These are phyloP conservation scores for Brachymystax lenok DNA, from an alignment of 2,797 vertebrate species.

Conservation along the genomic window DNA sequence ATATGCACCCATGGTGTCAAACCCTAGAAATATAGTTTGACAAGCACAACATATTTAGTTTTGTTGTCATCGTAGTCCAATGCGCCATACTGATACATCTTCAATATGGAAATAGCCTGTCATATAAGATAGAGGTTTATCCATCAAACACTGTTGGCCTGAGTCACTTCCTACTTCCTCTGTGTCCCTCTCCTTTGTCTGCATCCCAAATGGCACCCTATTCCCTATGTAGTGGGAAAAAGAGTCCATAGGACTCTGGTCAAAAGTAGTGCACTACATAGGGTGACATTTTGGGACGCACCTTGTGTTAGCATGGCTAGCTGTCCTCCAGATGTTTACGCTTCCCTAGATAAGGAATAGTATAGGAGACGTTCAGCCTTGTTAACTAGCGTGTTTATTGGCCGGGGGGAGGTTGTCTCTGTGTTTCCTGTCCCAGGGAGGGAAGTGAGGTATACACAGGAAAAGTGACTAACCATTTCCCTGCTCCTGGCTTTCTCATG, in stretches of 20 bases:
- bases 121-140: background rate
- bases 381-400: slow-evolving; percentile 8
- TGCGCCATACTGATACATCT: background rate
- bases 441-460: slow-evolving; percentile 52
- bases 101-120: slow-evolving; percentile 6
- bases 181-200: background rate
- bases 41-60: background rate
- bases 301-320: background rate
- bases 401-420: background rate
- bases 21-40: background rate
- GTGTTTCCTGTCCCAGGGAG: slow-evolving; percentile 51
- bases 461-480: slow-evolving; percentile 54
- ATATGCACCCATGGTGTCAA: background rate
- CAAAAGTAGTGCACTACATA: background rate
- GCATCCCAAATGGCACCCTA: background rate
- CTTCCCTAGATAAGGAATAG: slow-evolving; percentile 9
- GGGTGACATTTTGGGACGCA: background rate
- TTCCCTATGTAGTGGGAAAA: background rate
- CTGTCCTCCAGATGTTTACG: slow-evolving; percentile 13
- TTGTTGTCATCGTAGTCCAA: background rate
- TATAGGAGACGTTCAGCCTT: background rate
- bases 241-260: background rate
- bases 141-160: background rate
- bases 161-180: slow-evolving; percentile 6
- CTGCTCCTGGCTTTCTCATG: slow-evolving; percentile 19